Conservation (phyloP, 2,797 vertebrate species). For the Tokudaia muenninki region DNA sequence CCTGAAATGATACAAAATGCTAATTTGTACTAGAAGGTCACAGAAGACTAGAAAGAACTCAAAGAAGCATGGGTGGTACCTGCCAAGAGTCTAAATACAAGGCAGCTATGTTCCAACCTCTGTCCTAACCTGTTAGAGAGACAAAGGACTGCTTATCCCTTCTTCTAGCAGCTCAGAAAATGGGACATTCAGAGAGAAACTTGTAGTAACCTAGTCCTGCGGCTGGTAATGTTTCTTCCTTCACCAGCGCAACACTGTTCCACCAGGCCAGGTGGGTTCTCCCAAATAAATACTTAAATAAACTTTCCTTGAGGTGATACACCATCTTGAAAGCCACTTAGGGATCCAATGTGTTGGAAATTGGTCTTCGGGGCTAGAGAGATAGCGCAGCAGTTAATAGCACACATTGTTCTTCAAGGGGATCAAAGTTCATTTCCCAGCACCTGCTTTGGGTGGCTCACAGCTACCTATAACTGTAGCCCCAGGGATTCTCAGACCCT, state of each 20-base stretch:
- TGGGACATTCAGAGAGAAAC: constrained; percentile 47
- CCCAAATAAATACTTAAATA: not conserved
- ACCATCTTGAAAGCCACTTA: not conserved
- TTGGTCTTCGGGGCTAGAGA: not conserved
- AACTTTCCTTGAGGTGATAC: not conserved
- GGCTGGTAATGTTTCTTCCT: constrained; percentile 17
- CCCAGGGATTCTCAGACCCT: not conserved
- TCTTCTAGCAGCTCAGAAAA: constrained; percentile 35
- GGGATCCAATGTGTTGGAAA: not conserved
- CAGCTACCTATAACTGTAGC: not conserved
- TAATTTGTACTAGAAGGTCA: not conserved
- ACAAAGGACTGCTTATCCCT: not conserved
- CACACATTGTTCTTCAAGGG: no score
- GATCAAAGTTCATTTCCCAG: not conserved
- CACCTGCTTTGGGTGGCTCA: not conserved
- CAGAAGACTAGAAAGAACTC: constrained; percentile 18
- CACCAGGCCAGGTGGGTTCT: not conserved
- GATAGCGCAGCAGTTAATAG: not conserved
- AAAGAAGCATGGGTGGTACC: not conserved
- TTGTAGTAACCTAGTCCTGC: not conserved
- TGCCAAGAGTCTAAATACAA: not conserved
- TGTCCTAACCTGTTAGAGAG: not conserved
- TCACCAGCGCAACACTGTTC: not conserved
- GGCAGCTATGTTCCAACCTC: constrained; percentile 2
- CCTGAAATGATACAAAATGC: not conserved